Conservation (phyloP, 2,888 invertebrate species). For the Eulithis prunata region DNA sequence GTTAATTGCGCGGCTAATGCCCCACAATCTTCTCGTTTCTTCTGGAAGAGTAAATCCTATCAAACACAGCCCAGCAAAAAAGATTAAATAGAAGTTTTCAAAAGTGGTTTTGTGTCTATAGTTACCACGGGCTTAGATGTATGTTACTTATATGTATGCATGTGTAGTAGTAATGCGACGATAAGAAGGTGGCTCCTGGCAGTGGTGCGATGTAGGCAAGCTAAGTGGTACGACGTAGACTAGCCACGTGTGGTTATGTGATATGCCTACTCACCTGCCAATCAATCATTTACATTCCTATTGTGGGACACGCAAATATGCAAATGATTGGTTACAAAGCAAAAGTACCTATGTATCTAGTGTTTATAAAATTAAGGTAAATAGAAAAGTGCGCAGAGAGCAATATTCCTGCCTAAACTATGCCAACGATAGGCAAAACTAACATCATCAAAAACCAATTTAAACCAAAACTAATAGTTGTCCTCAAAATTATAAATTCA, state of each 20-base stretch:
- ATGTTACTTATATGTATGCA: neutral
- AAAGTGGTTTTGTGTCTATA: neutral
- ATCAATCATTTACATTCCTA: no score
- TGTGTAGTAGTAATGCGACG: no score
- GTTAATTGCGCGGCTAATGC: slow-evolving; percentile 56
- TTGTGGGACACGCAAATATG: no score
- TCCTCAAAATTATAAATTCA: slow-evolving; percentile 78
- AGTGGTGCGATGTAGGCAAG: no score
- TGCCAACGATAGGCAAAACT: slow-evolving; percentile 47
- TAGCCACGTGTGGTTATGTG: no score
- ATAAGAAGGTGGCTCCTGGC: no score
- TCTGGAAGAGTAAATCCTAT: slow-evolving; percentile 31
- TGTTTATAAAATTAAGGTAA: neutral
- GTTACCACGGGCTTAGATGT: neutral
- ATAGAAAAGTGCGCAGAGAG: neutral
- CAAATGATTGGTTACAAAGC: no score
- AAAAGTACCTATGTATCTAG: no score
- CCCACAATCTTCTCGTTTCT: slow-evolving; percentile 36
- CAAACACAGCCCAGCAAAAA: slow-evolving; percentile 20
- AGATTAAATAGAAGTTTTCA: neutral
- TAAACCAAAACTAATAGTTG: slow-evolving; percentile 66
- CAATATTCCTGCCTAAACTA: slow-evolving; percentile 36
- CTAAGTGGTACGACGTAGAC: no score
- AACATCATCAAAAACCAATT: slow-evolving; percentile 71
- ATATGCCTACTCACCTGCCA: no score